Evolutionary conservation across 2,797 vertebrate genomes (phyloP), one percentile per base, ranked within the genome.

Genomic region (Cheirogaleus major): DNA sequence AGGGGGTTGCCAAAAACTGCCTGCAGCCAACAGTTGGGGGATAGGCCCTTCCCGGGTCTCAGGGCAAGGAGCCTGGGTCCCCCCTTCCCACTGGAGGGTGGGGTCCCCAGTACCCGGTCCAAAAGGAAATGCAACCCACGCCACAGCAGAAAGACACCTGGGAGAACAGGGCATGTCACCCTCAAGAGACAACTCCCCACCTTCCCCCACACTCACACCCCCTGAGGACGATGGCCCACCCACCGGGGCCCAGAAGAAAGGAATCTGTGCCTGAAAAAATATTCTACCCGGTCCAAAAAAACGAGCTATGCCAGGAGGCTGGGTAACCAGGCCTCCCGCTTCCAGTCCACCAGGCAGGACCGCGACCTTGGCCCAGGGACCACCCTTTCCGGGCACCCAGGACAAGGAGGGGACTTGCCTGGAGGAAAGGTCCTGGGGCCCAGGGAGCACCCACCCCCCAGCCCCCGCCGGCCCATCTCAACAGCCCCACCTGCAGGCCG

Each of bases 211-310:
- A 76, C 55, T 57, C 69, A 20, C 57, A 78, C 35, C 78, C 84
- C 93, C 93, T 91, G 86, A 97, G 94, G 95, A 92, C 13, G 22
- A 23, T 0, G 61, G 92, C 55, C 94, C 97, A 93, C 95, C 89
- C 89, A 43, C 8, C 0, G 15, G 41, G 72, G 63, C 61, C 95
- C 89, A 11, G 20, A 67, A 95, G 45, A 90, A 93, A 91, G 38
- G 35, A 72, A 92, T 80, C 50, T 48, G 91, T 18, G 79, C 96
- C 96, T 98, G 95, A 97, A 97, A 97, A 98, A 98, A 97, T 97
- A 97, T 43, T 97, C 96, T 96, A 91, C 95, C 79, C 95, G 63
- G 83, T 95, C 91, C 89, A 95, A 95, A 97, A 91, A 95, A 88
- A 61, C 73, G 48, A 95, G 79, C 96, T 95, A 45, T 55, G 57